Percentiles rank a stretch among this genome's conserved stretches.
Evolutionary conservation across 2,797 vertebrate genomes (phyloP).

Genomic region (Parauchenoglanis punctatus): DNA sequence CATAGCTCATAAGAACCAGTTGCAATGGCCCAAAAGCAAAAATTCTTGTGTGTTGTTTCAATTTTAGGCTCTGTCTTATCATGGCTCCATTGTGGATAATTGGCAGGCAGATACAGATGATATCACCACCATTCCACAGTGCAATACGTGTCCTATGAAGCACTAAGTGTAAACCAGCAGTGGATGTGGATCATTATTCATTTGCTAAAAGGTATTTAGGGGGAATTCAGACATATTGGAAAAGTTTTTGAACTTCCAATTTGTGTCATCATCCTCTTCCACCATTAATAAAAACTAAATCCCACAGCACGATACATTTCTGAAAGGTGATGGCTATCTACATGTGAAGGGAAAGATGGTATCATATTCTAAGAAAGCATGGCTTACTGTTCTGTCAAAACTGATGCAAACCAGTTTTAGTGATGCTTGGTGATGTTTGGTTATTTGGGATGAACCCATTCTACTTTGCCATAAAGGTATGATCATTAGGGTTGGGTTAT

Average conservation of each 20-base stretch:
- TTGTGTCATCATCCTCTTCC: background rate
- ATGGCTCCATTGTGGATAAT: background rate
- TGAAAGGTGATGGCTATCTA: background rate
- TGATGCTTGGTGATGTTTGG: background rate
- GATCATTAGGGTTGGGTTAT: background rate
- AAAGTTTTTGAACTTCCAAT: background rate
- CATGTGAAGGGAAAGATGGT: background rate
- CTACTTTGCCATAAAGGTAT: background rate
- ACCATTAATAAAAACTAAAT: background rate
- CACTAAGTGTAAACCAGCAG: background rate
- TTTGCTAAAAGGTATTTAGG: background rate
- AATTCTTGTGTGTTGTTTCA: background rate
- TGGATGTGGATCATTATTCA: background rate
- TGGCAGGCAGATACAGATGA: slow-evolving; percentile 8
- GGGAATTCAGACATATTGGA: too few relatives aligned
- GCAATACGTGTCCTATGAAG: background rate
- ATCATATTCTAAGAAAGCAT: background rate
- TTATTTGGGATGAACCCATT: background rate
- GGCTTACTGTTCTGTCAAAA: background rate
- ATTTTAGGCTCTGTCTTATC: background rate
- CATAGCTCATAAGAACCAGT: background rate
- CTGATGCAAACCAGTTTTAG: background rate
- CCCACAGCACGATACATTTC: background rate
- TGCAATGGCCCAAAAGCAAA: background rate
- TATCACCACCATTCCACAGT: slow-evolving; percentile 3